Evolutionary conservation across 1,140 invertebrate genomes (phyloP).

Genomic region (Drosophila simulans): DNA sequence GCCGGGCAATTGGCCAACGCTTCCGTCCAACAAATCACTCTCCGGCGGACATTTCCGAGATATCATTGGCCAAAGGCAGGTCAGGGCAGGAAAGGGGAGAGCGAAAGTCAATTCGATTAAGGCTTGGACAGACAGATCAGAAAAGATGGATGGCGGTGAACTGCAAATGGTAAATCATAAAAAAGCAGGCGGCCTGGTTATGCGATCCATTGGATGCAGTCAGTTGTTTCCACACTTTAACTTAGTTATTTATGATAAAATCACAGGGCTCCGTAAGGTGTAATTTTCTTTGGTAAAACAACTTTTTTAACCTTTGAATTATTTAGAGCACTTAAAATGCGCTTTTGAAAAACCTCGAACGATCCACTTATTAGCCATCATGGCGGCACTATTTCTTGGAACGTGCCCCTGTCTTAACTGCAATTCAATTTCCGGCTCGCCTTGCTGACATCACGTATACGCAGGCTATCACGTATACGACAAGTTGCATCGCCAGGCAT

Average conservation of each 20-base stretch:
- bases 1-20: conserved; percentile 44
- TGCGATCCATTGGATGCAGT: not conserved
- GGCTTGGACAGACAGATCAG: not conserved
- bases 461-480: conserved; percentile 47
- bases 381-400: conserved; percentile 8
- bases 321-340: conserved; percentile 3
- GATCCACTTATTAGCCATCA: conserved; percentile 11
- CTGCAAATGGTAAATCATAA: conserved; percentile 11
- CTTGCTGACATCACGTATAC: conserved; percentile 43
- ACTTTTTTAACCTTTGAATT: too few relatives aligned
- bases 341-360: conserved; percentile 3
- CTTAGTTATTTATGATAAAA: not conserved
- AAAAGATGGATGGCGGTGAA: conserved; percentile 16
- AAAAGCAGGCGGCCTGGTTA: not conserved
- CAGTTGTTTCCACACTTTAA: not conserved
- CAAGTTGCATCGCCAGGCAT: conserved; percentile 31
- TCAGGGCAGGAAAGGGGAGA: conserved; percentile 7
- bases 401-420: conserved; percentile 39
- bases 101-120: conserved; percentile 54
- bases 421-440: conserved; percentile 44
- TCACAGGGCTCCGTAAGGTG: too few relatives aligned
- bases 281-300: too few relatives aligned
- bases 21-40: conserved; percentile 59
- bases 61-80: conserved; percentile 42
- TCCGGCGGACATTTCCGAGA: conserved; percentile 42